phyloP scores from a whole-genome alignment of 2,113 vertebrate species.

The Typhlomys cinereus region DNA sequence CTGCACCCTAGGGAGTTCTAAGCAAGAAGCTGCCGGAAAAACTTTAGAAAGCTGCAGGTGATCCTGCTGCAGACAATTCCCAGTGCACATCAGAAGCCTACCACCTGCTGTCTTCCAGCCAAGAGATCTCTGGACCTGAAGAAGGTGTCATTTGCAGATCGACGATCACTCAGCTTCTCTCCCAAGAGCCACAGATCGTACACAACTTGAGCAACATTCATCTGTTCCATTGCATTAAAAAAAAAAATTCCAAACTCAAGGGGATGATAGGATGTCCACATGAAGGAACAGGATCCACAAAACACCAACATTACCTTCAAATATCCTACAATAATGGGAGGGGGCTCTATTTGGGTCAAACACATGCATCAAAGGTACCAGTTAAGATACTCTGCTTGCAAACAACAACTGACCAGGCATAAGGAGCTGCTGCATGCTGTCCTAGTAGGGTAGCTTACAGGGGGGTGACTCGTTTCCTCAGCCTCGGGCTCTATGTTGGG shows the following conservation, averaged over 20 bases:
- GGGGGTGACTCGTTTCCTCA: not conserved
- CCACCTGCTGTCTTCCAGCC: not conserved
- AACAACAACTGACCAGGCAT: not conserved
- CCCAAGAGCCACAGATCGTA: not conserved
- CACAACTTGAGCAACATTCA: not conserved
- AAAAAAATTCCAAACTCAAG: too few species aligned
- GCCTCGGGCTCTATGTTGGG: not conserved
- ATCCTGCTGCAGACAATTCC: not conserved
- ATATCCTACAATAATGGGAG: not conserved
- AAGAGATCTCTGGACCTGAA: not conserved
- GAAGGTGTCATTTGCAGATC: not conserved
- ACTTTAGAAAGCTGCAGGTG: not conserved
- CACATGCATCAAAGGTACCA: not conserved
- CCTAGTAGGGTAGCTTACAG: not conserved
- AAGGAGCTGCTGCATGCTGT: not conserved
- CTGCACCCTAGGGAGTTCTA: not conserved
- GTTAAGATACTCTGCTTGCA: not conserved
- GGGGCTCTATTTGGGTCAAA: not conserved
- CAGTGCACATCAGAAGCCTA: not conserved
- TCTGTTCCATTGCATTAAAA: not conserved
- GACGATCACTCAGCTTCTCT: not conserved
- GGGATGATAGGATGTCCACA: not conserved
- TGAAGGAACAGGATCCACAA: not conserved
- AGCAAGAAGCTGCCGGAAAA: not conserved
- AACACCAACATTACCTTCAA: not conserved